Base-by-base conservation (phyloP, 2,113 vertebrate genomes). In the Pituophis catenifer region DNA sequence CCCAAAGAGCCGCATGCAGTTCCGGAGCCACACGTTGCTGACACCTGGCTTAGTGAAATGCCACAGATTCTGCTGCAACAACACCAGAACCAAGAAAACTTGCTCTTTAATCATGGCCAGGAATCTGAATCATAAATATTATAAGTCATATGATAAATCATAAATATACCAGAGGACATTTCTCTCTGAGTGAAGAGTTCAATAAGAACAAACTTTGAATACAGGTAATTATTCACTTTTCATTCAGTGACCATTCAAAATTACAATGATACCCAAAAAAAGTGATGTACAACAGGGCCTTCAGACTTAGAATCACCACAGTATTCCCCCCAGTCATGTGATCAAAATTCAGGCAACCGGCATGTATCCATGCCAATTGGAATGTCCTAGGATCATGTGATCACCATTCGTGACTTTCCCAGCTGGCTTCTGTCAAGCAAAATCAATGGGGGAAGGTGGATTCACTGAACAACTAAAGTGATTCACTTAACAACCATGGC, bases 51-150 rank as follows among this genome's bases (percentile, higher is more conserved):
- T 86, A 48, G 15, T n/a, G 26, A 86, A 91, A 86, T 29, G 48
- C 24, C 6, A 15, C 33, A 86, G 24, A 48, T 48, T 48, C 70
- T 86, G 38, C 19, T 86, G 55, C 17, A 11, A 85, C 2, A 7
- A 85, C 52, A 94, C 93, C 94, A 33, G 13, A 75, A 75, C 5
- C 65, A 33, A 75, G 65, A 75, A 44, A 17, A 81, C 17, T 81
- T 38, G 75, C 33, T 81, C 33, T 81, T 81, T 44, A 81, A 81
- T 38, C 75, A 38, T 21, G 17, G 75, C 90, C 94, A 89, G 95
- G 95, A 94, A 94, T 93, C 93, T 62, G 93, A 93, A 94, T 75
- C 70, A 38, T 81, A 87, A 91, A 93, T 44, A 19, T 29, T 9
- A 62, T 24, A 59, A 59, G 59, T 11, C 59, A 62, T 62, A 11